Conservation (phyloP, 23 tunicate genomes). For the Clavelina lepadiformis region DNA sequence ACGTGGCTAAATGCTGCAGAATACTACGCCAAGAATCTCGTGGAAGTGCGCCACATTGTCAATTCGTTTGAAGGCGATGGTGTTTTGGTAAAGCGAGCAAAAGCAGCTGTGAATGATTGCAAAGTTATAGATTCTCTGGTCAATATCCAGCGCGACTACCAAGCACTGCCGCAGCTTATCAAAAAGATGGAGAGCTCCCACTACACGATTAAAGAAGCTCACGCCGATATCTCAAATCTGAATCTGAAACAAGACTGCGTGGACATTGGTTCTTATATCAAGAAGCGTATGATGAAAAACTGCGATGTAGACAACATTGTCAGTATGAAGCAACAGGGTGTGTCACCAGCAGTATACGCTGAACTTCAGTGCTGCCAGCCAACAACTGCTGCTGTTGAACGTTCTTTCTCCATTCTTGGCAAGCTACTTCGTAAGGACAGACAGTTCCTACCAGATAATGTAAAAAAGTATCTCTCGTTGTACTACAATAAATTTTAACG, state of each 20-base stretch:
- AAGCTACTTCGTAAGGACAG: constrained; percentile 6
- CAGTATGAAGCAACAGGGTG: constrained; percentile 36
- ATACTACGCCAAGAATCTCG: constrained; percentile 13
- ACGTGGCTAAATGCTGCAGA: constrained; percentile 22
- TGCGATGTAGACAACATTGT: constrained; percentile 47
- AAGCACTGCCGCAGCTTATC: constrained; percentile 63
- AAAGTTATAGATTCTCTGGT: constrained; percentile 34
- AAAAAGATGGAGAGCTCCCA: constrained; percentile 48
- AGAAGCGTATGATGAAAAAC: constrained; percentile 59
- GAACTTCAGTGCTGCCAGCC: constrained; percentile 37
- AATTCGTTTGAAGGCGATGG: constrained; percentile 17
- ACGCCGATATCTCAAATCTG: constrained; percentile 60
- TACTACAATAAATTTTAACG: too few relatives aligned
- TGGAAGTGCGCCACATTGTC: constrained; percentile 25
- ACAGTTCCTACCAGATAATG: constrained; percentile 5
- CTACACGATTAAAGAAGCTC: constrained; percentile 33
- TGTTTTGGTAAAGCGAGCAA: constrained; percentile 25
- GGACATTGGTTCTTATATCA: constrained; percentile 44
- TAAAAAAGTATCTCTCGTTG: background rate
- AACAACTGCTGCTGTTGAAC: constrained; percentile 32
- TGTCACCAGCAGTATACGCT: constrained; percentile 54
- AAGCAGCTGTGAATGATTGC: constrained; percentile 31
- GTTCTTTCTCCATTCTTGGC: constrained; percentile 23
- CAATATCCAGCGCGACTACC: constrained; percentile 46
- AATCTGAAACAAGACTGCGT: constrained; percentile 27